Conservation (phyloP, 2,888 invertebrate species). For the Lasioglossum leucozonium region DNA sequence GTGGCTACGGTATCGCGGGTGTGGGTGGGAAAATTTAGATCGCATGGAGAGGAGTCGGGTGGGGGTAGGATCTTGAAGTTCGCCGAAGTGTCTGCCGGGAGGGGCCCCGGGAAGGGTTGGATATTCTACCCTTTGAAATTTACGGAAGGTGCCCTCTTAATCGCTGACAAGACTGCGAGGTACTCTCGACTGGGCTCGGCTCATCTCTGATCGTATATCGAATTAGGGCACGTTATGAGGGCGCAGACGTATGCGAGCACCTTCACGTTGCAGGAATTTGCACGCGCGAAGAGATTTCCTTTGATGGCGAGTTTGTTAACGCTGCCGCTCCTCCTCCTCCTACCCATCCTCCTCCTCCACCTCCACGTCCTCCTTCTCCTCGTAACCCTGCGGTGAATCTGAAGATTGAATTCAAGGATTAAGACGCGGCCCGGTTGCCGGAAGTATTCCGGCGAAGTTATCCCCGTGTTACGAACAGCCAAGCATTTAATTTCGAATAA, state of each 20-base stretch:
- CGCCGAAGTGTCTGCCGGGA: slow-evolving; percentile 52
- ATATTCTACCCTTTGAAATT: slow-evolving; percentile 52
- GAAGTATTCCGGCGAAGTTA: neutral
- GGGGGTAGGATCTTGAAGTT: slow-evolving; percentile 39
- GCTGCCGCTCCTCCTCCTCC: neutral
- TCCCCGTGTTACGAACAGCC: neutral
- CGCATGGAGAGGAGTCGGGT: neutral
- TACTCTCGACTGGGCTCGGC: slow-evolving; percentile 40
- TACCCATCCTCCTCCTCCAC: neutral
- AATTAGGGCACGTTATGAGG: slow-evolving; percentile 54
- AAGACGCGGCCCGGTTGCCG: slow-evolving; percentile 1
- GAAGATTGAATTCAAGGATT: slow-evolving; percentile 20
- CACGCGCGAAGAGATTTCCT: slow-evolving; percentile 8
- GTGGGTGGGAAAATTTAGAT: slow-evolving; percentile 43
- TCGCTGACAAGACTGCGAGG: slow-evolving; percentile 56
- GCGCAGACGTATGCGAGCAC: slow-evolving; percentile 10
- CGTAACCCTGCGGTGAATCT: neutral
- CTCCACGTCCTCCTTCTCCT: neutral
- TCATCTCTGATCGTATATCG: slow-evolving; percentile 57
- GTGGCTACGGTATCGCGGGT: neutral
- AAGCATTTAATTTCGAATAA: neutral
- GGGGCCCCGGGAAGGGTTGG: slow-evolving; percentile 3
- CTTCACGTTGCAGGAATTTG: neutral
- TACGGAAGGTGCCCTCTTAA: slow-evolving; percentile 57
- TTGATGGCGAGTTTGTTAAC: slow-evolving; percentile 5